Percentiles rank a stretch among this genome's conserved stretches.
Evolutionary conservation across 1,140 invertebrate genomes (phyloP).

Genomic region (Anthonomus grandis): DNA sequence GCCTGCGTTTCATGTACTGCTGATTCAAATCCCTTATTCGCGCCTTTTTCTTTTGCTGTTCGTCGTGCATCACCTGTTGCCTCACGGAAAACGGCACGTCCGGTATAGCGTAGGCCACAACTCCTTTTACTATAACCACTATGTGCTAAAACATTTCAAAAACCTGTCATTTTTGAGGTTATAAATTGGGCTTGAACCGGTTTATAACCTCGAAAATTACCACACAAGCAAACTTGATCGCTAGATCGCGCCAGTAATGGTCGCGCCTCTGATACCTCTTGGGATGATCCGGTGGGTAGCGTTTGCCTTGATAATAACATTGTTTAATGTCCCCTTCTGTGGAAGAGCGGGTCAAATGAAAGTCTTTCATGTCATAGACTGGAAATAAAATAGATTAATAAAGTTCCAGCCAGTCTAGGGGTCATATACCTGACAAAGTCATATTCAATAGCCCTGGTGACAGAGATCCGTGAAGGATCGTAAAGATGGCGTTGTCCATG

Average conservation of each 20-base stretch:
- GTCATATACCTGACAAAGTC: conserved; percentile 54
- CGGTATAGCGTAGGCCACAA: conserved; percentile 30
- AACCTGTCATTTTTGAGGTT: background rate
- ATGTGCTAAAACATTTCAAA: conserved; percentile 21
- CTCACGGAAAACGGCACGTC: conserved; percentile 26
- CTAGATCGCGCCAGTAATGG: conserved; percentile 15
- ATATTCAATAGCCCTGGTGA: conserved; percentile 74
- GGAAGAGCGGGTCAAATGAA: conserved; percentile 14
- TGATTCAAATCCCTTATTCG: conserved; percentile 10
- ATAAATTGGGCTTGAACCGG: background rate
- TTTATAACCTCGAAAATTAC: conserved; percentile 27
- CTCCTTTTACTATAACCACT: conserved; percentile 23
- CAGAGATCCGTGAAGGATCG: conserved; percentile 48
- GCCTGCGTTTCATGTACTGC: conserved; percentile 9
- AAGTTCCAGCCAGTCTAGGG: no score
- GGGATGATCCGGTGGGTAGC: conserved; percentile 16
- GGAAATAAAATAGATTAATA: conserved; percentile 3
- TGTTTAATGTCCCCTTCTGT: background rate
- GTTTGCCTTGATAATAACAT: conserved; percentile 22
- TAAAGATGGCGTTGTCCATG: no score
- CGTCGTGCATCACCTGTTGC: conserved; percentile 20
- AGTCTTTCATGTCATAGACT: conserved; percentile 28
- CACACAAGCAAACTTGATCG: conserved; percentile 13
- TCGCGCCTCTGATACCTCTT: conserved; percentile 2
- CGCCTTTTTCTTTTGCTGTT: conserved; percentile 10